These are phyloP conservation scores for Phyllotreta striolata DNA, from an alignment of 2,888 invertebrate genomes.

Conservation along the genomic window DNA sequence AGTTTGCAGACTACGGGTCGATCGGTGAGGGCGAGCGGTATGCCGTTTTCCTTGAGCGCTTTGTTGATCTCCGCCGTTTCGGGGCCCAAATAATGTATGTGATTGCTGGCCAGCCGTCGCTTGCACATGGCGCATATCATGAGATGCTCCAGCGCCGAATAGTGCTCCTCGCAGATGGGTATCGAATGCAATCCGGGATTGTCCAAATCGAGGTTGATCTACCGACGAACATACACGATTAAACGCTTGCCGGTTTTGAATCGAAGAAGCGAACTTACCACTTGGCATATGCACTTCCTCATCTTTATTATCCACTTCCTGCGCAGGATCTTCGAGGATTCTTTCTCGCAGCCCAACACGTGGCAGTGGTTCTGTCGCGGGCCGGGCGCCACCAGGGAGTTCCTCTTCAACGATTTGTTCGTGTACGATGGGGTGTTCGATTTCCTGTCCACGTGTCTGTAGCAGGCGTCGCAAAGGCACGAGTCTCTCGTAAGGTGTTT, in stretches of 20 bases:
- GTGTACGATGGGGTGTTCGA: conserved; percentile 76
- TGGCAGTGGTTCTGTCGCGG: conserved; percentile 66
- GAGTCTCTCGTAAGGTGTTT: conserved; percentile 84
- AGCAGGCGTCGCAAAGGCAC: conserved; percentile 88
- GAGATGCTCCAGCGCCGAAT: conserved; percentile 74
- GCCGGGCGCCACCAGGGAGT: conserved; percentile 56
- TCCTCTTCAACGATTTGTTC: conserved; percentile 61
- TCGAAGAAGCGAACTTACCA: too few relatives aligned
- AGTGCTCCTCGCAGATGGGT: conserved; percentile 75
- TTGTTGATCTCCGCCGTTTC: conserved; percentile 63
- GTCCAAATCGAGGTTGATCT: conserved; percentile 69
- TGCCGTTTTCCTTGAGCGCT: conserved; percentile 67
- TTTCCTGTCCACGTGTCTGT: conserved; percentile 84
- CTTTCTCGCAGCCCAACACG: conserved; percentile 69
- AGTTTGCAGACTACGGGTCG: conserved; percentile 83
- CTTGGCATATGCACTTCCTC: conserved; percentile 72
- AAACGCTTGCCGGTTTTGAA: too few relatives aligned
- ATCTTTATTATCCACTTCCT: conserved; percentile 79
- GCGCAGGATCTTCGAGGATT: conserved; percentile 71
- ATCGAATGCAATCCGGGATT: conserved; percentile 73
- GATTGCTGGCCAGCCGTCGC: conserved; percentile 77
- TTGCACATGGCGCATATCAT: conserved; percentile 82
- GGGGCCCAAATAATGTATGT: conserved; percentile 75
- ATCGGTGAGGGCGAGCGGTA: conserved; percentile 73
- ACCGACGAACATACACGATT: too few relatives aligned